A percentile compares a stretch with the other conserved stretches of the same genome.
Evolutionary conservation across 2,113 vertebrate genomes (phyloP).

Genomic region (Sinocyclocheilus rhinocerous): DNA sequence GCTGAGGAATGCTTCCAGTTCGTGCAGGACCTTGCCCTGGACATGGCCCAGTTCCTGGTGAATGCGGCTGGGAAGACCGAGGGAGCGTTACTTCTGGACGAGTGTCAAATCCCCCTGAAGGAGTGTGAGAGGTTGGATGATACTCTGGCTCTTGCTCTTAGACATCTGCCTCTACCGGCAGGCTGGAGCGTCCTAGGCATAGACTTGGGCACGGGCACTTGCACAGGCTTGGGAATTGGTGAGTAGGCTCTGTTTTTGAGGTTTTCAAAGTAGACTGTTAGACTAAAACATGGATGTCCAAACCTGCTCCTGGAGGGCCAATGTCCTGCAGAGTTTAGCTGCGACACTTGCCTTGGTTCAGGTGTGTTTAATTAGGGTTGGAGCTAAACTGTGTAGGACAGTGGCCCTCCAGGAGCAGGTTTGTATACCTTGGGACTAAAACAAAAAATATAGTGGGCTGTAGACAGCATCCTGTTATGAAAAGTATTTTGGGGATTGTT

Average conservation of each 20-base stretch:
- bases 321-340: not conserved
- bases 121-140: constrained; percentile 82
- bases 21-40: constrained; percentile 83
- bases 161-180: constrained; percentile 77
- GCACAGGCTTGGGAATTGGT: constrained; percentile 22
- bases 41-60: constrained; percentile 84
- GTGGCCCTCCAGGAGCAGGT: no score
- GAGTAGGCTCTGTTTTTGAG: not conserved
- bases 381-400: no score
- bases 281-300: not conserved
- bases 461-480: not conserved
- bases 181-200: constrained; percentile 81
- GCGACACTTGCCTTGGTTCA: no score
- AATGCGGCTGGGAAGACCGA: constrained; percentile 77
- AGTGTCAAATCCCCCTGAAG: constrained; percentile 72
- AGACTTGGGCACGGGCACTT: constrained; percentile 40
- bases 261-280: not conserved
- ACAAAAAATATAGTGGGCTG: not conserved
- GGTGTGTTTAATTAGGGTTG: no score
- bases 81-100: constrained; percentile 80
- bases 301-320: not conserved
- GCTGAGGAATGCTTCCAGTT: constrained; percentile 84
- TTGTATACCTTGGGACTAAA: no score
- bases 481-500: not conserved
- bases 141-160: constrained; percentile 81